These are phyloP conservation scores for Fragariocoptes setiger DNA, from an alignment of 1,140 invertebrate genomes.

Conservation along the genomic window DNA sequence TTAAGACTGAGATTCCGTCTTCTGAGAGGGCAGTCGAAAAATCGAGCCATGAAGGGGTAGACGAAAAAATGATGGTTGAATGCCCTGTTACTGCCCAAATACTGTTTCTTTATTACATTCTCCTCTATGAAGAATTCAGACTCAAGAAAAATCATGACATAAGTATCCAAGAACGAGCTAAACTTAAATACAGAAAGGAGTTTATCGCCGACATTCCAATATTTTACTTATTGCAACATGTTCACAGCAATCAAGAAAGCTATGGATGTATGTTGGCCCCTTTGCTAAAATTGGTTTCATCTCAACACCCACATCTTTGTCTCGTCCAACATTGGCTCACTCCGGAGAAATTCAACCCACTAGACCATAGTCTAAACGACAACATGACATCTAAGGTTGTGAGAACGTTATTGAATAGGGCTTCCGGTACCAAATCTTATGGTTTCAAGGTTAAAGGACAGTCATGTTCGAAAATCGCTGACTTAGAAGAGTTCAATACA, in stretches of 20 bases:
- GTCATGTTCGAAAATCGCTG: no score
- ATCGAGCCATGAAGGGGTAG: no score
- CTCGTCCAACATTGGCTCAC: conserved; percentile 70
- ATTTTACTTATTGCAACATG: conserved; percentile 52
- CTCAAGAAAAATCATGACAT: conserved; percentile 40
- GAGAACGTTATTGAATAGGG: no score
- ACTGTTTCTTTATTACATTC: conserved; percentile 57
- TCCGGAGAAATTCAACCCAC: conserved; percentile 11
- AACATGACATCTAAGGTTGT: no score
- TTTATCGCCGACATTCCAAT: conserved; percentile 69
- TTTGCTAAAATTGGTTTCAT: conserved; percentile 46
- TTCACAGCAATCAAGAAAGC: conserved; percentile 58
- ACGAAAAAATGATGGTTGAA: no score
- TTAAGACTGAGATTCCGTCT: no score
- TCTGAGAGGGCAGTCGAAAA: no score
- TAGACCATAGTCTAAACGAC: no score
- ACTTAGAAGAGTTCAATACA: no score
- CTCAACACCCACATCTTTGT: conserved; percentile 75
- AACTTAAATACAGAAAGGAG: conserved; percentile 53
- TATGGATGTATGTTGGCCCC: conserved; percentile 60
- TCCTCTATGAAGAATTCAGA: conserved; percentile 68
- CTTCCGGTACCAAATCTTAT: no score
- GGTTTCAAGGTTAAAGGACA: no score
- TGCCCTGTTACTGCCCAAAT: conserved; percentile 58
- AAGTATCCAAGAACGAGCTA: conserved; percentile 29